These are phyloP conservation scores for Amphiprion clarkii DNA, from an alignment of 2,797 vertebrate species.

Conservation along the genomic window DNA sequence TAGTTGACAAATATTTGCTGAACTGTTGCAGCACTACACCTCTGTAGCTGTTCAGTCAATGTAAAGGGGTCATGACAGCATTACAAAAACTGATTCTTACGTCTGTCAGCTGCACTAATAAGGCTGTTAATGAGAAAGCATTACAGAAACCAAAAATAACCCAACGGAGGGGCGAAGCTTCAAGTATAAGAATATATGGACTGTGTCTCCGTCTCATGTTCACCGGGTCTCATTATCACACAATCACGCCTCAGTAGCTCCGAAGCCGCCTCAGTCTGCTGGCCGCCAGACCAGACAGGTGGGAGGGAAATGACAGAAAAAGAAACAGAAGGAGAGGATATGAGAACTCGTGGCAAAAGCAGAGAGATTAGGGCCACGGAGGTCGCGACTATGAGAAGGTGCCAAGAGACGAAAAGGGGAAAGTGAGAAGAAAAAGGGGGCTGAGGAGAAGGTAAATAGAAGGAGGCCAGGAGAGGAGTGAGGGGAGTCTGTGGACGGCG, in stretches of 20 bases:
- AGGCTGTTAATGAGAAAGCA: conserved; percentile 65
- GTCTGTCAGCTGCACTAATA: conserved; percentile 51
- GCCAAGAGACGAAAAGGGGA: conserved; percentile 13
- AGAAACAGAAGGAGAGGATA: conserved; percentile 1
- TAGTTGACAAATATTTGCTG: too few species aligned
- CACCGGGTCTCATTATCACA: conserved; percentile 63
- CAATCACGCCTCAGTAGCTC: conserved; percentile 62
- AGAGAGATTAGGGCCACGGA: conserved; percentile 4
- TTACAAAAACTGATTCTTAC: not conserved
- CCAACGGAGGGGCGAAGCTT: conserved; percentile 19
- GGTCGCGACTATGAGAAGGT: conserved; percentile 22
- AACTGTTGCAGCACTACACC: not conserved
- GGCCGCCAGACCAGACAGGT: conserved; percentile 62
- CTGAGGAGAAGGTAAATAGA: conserved; percentile 40
- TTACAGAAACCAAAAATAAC: conserved; percentile 71
- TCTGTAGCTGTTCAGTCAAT: not conserved
- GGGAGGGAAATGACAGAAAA: conserved; percentile 45
- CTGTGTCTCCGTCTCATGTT: conserved; percentile 54
- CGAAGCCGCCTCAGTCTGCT: conserved; percentile 55
- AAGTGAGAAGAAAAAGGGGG: conserved; percentile 26
- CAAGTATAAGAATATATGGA: conserved; percentile 59
- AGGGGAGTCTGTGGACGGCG: conserved; percentile 47
- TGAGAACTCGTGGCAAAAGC: conserved; percentile 10
- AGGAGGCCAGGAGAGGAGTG: conserved; percentile 46
- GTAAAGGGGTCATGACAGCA: conserved; percentile 4